A percentile compares a stretch with the other conserved stretches of the same genome.
phyloP scores from a whole-genome alignment of 2,888 invertebrate species.

The Onchidella celtica region DNA sequence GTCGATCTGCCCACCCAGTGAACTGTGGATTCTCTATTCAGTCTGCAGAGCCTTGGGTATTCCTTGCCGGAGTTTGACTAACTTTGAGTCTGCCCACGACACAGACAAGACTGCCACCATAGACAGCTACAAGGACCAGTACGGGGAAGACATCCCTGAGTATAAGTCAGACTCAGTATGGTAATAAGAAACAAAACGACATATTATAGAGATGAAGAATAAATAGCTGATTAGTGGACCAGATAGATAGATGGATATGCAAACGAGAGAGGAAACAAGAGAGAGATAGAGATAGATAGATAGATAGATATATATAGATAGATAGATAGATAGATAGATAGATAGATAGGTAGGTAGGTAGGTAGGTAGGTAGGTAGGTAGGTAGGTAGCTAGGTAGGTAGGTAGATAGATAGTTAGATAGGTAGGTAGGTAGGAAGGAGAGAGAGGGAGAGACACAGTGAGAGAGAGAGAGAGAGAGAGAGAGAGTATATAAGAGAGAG shows the following conservation, averaged over 20 bases:
- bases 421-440: not conserved
- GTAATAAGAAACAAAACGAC: too few relatives aligned
- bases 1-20: too few relatives aligned
- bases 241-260: not conserved
- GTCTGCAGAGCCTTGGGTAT: constrained; percentile 73
- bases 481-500: not conserved
- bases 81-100: constrained; percentile 57
- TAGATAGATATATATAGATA: constrained; percentile 14
- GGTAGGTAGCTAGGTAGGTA: not conserved
- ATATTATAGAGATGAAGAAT: not conserved
- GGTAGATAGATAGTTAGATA: not conserved
- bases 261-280: not conserved
- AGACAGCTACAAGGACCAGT: not conserved
- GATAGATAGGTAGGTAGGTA: not conserved
- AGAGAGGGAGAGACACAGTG: not conserved
- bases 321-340: constrained; percentile 10
- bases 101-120: constrained; percentile 4
- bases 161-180: constrained; percentile 26
- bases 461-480: not conserved
- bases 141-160: constrained; percentile 9
- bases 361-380: not conserved
- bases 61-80: constrained; percentile 71
- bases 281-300: constrained; percentile 13
- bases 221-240: not conserved
- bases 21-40: too few relatives aligned